Base-by-base conservation (phyloP, 2,113 vertebrate species). In the Aplodontia rufa region DNA sequence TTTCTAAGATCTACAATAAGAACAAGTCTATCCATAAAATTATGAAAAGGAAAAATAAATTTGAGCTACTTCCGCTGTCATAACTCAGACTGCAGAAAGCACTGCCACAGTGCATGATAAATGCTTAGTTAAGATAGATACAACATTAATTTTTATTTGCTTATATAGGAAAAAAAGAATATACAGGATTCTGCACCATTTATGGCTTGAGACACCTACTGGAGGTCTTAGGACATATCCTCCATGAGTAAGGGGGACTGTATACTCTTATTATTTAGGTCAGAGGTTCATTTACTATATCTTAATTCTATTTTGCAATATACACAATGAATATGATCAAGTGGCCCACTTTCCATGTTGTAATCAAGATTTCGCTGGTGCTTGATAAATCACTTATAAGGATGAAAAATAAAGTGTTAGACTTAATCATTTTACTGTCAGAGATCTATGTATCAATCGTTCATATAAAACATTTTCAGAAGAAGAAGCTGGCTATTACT, bases 401-500 rank as follows among this genome's bases (percentile, higher is more conserved):
- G 47, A 69, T 96, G 78, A 64, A 87, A 87, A 92, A 91, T 8
- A 9, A 47, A 80, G 53, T 95, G 74, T 93, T 91, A 69, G 75
- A 69, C 79, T 88, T 92, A 95, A 95, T 92, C 82, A 91, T 96
- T 88, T 91, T 76, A 86, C 88, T 95, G 93, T 93, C 93, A 90
- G 74, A 89, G 93, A 95, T 83, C 78, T 95, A 83, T 96, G 93
- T 88, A 95, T 97, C 93, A 95, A 87, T 91, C 8, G 14, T 40
- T 89, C 17, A 28, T 85, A 35, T 71, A 94, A 94, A 96, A 94
- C 81, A 95, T 94, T 62, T 49, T 60, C 8, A 6, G 51, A 86
- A 64, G 64, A 90, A 95, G 79, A 91, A 94, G 24, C 58, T 82
- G 45, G 94, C 93, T 94, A 95, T 97, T 97, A 97, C 95, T 95